Conservation (phyloP, 1,140 invertebrate species). For the Drosophila virilis region DNA sequence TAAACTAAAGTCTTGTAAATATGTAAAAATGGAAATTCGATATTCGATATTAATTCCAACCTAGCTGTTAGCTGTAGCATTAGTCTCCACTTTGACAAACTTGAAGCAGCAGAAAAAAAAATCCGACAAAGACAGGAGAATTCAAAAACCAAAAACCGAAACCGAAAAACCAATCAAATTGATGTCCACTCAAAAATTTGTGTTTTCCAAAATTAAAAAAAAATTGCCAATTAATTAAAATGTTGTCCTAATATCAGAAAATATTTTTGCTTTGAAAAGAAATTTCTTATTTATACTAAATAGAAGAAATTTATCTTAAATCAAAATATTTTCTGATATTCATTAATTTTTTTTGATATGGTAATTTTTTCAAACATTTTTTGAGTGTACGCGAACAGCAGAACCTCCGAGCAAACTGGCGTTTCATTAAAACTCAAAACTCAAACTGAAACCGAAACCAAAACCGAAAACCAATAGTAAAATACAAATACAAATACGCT, state of each 20-base stretch:
- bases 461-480: constrained; percentile 16
- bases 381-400: constrained; percentile 16
- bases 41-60: constrained; percentile 39
- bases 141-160: constrained; percentile 28
- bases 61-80: constrained; percentile 75
- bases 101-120: constrained; percentile 11
- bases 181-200: constrained; percentile 3
- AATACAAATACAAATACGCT: constrained; percentile 44
- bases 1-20: constrained; percentile 62
- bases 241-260: too few species aligned
- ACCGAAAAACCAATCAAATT: constrained; percentile 35
- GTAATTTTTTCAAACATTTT: too few species aligned
- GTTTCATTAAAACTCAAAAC: constrained; percentile 70
- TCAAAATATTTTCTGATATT: too few species aligned
- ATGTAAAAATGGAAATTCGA: constrained; percentile 61
- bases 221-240: too few species aligned
- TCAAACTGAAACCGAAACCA: background rate
- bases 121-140: constrained; percentile 6
- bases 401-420: constrained; percentile 79
- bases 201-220: too few species aligned
- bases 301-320: too few species aligned
- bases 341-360: too few species aligned
- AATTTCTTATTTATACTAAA: too few species aligned
- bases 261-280: too few species aligned
- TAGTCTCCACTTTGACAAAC: constrained; percentile 62